phyloP scores from a whole-genome alignment of 2,797 vertebrate species.

The Peromyscus nudipes region DNA sequence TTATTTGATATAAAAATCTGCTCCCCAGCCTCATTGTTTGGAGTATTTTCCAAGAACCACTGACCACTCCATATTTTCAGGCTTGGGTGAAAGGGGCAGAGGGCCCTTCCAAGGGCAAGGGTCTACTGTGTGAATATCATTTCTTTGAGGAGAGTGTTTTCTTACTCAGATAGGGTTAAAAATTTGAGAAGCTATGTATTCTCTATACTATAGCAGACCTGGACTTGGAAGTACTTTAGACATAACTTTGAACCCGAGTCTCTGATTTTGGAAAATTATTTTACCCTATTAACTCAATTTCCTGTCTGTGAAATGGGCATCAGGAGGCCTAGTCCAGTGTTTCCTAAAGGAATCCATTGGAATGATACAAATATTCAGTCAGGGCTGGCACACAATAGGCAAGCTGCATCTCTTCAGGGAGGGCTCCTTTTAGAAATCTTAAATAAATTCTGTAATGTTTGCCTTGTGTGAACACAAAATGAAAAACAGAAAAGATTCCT shows the following conservation, averaged over 20 bases:
- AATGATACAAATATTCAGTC: background rate
- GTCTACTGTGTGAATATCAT: background rate
- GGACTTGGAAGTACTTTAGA: background rate
- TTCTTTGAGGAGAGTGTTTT: slow-evolving; percentile 4
- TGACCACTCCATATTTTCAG: background rate
- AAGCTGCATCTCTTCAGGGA: background rate
- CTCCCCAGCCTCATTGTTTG: background rate
- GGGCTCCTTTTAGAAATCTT: slow-evolving; percentile 8
- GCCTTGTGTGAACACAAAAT: slow-evolving; percentile 66
- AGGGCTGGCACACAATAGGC: background rate
- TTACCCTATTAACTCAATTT: background rate
- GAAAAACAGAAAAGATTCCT: slow-evolving; percentile 69
- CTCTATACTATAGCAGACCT: background rate
- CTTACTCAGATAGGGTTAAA: background rate
- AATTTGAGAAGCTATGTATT: background rate
- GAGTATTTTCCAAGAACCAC: background rate
- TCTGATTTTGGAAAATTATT: background rate
- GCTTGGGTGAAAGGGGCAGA: background rate
- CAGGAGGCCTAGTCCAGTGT: background rate
- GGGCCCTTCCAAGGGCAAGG: slow-evolving; percentile 26
- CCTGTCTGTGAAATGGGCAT: background rate
- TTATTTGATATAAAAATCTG: background rate
- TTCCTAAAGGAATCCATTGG: background rate
- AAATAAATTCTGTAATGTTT: slow-evolving; percentile 60
- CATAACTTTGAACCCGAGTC: background rate